Percentiles rank a stretch among this genome's conserved stretches.
These are phyloP conservation scores for Andricus curvator DNA, from an alignment of 2,888 invertebrate species.

Conservation along the genomic window DNA sequence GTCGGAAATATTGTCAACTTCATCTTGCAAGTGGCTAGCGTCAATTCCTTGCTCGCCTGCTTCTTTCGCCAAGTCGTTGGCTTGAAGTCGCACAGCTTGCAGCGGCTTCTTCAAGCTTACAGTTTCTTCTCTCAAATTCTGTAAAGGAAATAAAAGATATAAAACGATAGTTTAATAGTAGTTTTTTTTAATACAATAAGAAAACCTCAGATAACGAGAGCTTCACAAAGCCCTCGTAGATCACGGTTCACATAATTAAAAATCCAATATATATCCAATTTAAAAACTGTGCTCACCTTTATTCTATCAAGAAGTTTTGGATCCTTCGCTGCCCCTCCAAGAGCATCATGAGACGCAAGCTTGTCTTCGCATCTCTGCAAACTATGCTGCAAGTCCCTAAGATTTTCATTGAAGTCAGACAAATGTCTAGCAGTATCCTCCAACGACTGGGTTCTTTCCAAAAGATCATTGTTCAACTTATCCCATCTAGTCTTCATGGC, in stretches of 20 bases:
- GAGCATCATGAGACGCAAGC: slow-evolving; percentile 86
- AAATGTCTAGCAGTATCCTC: slow-evolving; percentile 91
- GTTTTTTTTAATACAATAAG: neutral
- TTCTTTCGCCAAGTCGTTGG: slow-evolving; percentile 88
- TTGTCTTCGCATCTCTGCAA: slow-evolving; percentile 94
- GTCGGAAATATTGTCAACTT: slow-evolving; percentile 88
- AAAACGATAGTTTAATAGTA: too few species aligned
- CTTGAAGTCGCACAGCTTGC: slow-evolving; percentile 83
- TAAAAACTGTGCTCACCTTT: slow-evolving; percentile 79
- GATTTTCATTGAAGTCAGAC: slow-evolving; percentile 90
- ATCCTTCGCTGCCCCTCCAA: slow-evolving; percentile 88
- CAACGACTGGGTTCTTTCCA: slow-evolving; percentile 87
- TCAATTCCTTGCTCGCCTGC: slow-evolving; percentile 88
- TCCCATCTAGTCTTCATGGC: slow-evolving; percentile 94
- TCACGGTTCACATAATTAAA: neutral
- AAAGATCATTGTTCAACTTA: slow-evolving; percentile 90
- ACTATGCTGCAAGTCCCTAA: slow-evolving; percentile 91
- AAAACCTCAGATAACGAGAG: too few species aligned
- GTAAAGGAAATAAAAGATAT: slow-evolving; percentile 40
- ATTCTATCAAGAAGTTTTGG: slow-evolving; percentile 92
- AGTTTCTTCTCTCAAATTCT: slow-evolving; percentile 88
- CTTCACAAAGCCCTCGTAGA: too few species aligned
- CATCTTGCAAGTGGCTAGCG: slow-evolving; percentile 87
- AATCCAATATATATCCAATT: neutral
- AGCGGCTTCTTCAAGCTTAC: slow-evolving; percentile 88